phyloP scores from a whole-genome alignment of 2,797 vertebrate species.

The Xiphorhynchus erythropygius region DNA sequence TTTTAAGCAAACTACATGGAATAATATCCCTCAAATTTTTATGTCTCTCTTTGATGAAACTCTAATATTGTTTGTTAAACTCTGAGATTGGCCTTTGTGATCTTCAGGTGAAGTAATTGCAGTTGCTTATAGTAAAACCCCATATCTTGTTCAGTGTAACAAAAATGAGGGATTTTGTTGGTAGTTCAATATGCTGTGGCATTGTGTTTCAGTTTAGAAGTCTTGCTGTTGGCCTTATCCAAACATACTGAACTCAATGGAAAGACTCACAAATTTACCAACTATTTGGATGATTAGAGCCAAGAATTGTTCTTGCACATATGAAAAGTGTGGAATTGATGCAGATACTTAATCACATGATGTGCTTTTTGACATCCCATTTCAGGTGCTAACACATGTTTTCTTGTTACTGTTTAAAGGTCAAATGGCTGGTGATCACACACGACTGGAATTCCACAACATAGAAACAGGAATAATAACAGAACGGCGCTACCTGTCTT shows the following conservation, averaged over 20 bases:
- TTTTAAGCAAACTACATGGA: background rate
- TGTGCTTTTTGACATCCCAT: background rate
- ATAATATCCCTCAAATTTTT: background rate
- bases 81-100: background rate
- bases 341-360: background rate
- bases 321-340: background rate
- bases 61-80: background rate
- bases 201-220: background rate
- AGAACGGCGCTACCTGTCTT: constrained; percentile 90
- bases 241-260: background rate
- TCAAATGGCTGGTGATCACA: constrained; percentile 97
- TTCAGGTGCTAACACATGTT: constrained; percentile 27
- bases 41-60: background rate
- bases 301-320: background rate
- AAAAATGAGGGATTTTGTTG: background rate
- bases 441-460: constrained; percentile 97
- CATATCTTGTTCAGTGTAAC: background rate
- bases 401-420: constrained; percentile 79
- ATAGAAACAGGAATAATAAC: constrained; percentile 98
- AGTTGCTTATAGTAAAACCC: background rate
- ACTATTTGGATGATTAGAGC: background rate
- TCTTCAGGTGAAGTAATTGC: background rate
- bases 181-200: background rate
- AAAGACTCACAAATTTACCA: background rate
- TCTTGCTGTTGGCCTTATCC: background rate